Conservation (phyloP, 2,113 vertebrate species). For the Tautogolabrus adspersus region DNA sequence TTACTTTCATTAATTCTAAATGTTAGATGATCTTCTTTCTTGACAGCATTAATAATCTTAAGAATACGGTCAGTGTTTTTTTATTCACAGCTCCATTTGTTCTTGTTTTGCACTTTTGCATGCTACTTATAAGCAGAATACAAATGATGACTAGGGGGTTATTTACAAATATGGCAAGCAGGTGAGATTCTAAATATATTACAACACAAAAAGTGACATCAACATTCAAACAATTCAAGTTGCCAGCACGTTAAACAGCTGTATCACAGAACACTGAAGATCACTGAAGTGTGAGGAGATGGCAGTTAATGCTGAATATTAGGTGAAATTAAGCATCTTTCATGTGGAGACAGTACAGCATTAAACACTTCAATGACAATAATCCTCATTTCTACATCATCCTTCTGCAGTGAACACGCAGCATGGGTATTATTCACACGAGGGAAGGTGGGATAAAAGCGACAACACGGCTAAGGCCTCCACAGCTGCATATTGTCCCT, state of each 20-base stretch:
- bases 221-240: not conserved
- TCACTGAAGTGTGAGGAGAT: slow-evolving; percentile 4
- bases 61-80: not conserved
- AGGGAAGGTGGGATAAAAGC: slow-evolving; percentile 36
- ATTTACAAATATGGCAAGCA: slow-evolving; percentile 9
- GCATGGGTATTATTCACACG: slow-evolving; percentile 28
- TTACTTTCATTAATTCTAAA: no score
- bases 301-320: slow-evolving; percentile 21
- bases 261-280: not conserved
- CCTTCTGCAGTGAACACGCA: slow-evolving; percentile 34
- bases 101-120: no score
- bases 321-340: slow-evolving; percentile 17
- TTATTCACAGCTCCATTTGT: no score
- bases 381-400: slow-evolving; percentile 39
- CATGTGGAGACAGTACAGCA: slow-evolving; percentile 15
- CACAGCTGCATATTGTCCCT: slow-evolving; percentile 33
- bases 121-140: no score
- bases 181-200: not conserved
- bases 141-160: not conserved
- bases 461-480: slow-evolving; percentile 15
- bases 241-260: slow-evolving; percentile 5
- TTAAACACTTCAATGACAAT: slow-evolving; percentile 52
- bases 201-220: not conserved
- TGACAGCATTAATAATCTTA: not conserved
- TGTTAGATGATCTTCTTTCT: no score